phyloP scores from a whole-genome alignment of 2,113 vertebrate genomes.

The Xyrauchen texanus region DNA sequence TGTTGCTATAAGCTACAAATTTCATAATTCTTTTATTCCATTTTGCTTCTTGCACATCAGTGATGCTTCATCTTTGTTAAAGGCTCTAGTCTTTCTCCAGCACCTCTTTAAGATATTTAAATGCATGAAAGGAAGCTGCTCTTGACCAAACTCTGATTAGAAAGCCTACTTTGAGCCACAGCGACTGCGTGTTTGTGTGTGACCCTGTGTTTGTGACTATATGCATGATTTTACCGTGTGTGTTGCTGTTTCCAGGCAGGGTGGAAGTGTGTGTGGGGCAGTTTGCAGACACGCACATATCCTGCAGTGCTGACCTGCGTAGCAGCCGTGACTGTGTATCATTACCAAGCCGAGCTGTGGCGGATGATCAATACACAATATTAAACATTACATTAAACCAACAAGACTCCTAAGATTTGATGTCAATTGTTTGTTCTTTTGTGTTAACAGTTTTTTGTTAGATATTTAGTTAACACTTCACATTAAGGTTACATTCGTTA shows the following conservation, averaged over 20 bases:
- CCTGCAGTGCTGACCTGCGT: constrained; percentile 65
- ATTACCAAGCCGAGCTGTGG: constrained; percentile 58
- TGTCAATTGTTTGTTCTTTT: neutral
- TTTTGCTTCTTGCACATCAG: no score
- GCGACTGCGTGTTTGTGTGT: neutral
- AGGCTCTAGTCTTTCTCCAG: no score
- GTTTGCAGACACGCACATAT: constrained; percentile 60
- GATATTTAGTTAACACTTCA: no score
- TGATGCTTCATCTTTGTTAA: no score
- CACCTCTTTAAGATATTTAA: neutral
- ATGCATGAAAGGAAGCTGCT: neutral
- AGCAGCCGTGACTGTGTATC: constrained; percentile 59
- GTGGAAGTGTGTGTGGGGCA: constrained; percentile 41
- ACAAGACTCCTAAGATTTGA: neutral
- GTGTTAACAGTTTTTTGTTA: neutral
- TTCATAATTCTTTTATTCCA: no score
- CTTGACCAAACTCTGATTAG: neutral
- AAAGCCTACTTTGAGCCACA: neutral
- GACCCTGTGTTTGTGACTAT: neutral
- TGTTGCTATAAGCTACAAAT: no score
- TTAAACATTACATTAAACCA: constrained; percentile 24
- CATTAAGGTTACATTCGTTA: no score
- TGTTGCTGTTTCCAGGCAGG: constrained; percentile 65
- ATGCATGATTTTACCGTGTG: constrained; percentile 38
- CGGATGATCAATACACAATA: constrained; percentile 48